phyloP scores from a whole-genome alignment of 2,113 vertebrate genomes.

The Rhegmatorhina hoffmannsi region DNA sequence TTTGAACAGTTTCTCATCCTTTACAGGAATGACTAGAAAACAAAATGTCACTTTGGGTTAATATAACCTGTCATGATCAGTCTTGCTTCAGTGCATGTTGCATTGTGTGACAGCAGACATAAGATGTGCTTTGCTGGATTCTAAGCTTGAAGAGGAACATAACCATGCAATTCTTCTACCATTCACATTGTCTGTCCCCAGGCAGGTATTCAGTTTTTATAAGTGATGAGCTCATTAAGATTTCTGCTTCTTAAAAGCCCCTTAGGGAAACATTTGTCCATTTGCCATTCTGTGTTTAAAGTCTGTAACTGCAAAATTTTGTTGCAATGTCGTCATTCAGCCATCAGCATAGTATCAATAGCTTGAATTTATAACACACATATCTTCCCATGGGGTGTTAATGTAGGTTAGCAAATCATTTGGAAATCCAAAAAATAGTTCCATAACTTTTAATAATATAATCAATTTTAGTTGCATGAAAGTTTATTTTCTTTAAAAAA shows the following conservation, averaged over 20 bases:
- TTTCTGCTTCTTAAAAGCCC: constrained; percentile 63
- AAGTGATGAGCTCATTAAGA: constrained; percentile 68
- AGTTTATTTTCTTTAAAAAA: background rate
- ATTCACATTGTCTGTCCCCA: constrained; percentile 44
- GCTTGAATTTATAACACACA: background rate
- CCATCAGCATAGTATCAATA: background rate
- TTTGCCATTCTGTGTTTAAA: constrained; percentile 54
- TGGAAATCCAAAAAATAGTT: background rate
- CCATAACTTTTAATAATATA: background rate
- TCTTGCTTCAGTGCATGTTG: background rate
- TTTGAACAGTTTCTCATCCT: background rate
- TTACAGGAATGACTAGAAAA: background rate
- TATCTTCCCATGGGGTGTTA: background rate
- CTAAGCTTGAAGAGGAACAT: background rate
- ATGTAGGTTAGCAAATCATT: background rate
- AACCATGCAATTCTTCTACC: background rate
- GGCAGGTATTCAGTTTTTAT: constrained; percentile 58
- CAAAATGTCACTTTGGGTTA: background rate
- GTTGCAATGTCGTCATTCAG: background rate
- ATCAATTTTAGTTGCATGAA: background rate
- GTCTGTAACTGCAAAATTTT: constrained; percentile 5
- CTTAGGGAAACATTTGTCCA: constrained; percentile 13
- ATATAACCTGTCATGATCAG: background rate
- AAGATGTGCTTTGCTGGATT: background rate
- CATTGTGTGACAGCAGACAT: background rate